Evolutionary conservation across 2,797 vertebrate genomes (phyloP).

Genomic region (Spinibarbus caldwelli): DNA sequence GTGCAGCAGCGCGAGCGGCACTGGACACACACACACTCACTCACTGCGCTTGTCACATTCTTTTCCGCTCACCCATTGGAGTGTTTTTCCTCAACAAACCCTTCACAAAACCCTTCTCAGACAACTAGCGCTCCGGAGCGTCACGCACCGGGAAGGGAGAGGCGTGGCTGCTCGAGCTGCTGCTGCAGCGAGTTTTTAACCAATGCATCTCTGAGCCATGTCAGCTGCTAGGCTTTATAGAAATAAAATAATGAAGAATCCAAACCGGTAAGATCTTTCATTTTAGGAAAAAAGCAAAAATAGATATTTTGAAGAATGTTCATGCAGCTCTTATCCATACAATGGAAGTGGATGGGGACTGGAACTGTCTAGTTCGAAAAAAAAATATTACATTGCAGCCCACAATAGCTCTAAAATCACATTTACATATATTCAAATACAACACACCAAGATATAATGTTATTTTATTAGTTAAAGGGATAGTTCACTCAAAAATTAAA

Average conservation of each 20-base stretch:
- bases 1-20: slow-evolving; percentile 86
- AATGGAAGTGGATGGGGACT: not conserved
- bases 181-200: slow-evolving; percentile 78
- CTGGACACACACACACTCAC: slow-evolving; percentile 81
- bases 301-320: slow-evolving; percentile 1
- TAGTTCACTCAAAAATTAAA: too few species aligned
- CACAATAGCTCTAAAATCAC: too few species aligned
- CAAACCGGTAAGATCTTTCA: not conserved
- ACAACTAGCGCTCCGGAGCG: slow-evolving; percentile 70
- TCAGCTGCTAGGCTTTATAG: not conserved
- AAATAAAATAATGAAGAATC: not conserved
- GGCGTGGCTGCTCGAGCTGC: slow-evolving; percentile 80
- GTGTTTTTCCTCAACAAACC: slow-evolving; percentile 64
- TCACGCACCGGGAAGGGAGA: slow-evolving; percentile 73
- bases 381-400: too few species aligned
- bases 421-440: too few species aligned
- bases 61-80: slow-evolving; percentile 77
- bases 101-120: slow-evolving; percentile 74
- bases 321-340: not conserved
- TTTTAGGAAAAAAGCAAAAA: not conserved
- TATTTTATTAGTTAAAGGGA: too few species aligned
- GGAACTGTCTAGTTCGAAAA: too few species aligned
- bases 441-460: too few species aligned
- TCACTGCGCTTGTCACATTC: slow-evolving; percentile 87
- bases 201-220: slow-evolving; percentile 61